phyloP scores from a whole-genome alignment of 2,113 vertebrate species.

The Daboia siamensis region DNA sequence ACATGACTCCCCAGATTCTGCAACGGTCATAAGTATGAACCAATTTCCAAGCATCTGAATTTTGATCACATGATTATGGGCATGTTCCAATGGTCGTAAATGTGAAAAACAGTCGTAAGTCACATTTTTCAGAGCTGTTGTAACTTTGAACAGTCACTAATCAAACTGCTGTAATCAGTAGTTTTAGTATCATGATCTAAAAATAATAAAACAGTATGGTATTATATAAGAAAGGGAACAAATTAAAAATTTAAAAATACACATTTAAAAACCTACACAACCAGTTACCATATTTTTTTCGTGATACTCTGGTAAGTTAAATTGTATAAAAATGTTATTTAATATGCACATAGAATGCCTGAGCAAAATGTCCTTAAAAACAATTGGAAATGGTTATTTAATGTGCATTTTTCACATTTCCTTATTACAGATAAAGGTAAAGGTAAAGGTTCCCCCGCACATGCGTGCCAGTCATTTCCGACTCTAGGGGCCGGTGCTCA shows the following conservation, averaged over 20 bases:
- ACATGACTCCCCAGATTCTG: no score
- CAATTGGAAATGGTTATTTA: background rate
- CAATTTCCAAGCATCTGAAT: no score
- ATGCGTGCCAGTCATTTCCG: no score
- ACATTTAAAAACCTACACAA: background rate
- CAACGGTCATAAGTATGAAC: no score
- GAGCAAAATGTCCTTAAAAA: background rate
- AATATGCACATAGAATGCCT: background rate
- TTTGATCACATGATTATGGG: no score
- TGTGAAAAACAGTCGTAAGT: no score
- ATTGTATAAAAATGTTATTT: background rate
- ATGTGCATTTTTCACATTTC: background rate
- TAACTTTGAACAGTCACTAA: no score
- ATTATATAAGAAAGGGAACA: background rate
- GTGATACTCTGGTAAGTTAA: background rate
- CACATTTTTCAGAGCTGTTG: no score
- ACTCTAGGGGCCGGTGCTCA: no score
- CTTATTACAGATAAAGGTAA: background rate
- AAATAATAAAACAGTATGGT: background rate
- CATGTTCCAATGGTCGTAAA: no score
- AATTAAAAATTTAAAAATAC: background rate
- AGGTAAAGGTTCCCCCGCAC: no score
- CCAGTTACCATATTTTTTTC: background rate
- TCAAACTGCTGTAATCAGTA: background rate
- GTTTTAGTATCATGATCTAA: background rate